A percentile compares a stretch with the other conserved stretches of the same genome.
Conservation (phyloP, 2,113 vertebrate species). For the Trinectes maculatus region DNA sequence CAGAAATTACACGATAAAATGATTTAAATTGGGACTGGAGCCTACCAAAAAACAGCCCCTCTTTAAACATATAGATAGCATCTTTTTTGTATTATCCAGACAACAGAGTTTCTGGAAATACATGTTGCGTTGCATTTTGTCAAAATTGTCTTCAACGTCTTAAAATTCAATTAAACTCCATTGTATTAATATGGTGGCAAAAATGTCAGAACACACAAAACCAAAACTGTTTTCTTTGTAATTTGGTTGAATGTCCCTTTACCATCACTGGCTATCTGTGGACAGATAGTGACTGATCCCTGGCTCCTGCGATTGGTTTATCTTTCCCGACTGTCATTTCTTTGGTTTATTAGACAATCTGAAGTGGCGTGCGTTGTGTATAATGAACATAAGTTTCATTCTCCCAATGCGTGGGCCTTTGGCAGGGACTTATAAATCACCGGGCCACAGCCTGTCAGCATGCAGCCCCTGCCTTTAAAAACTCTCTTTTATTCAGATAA, state of each 20-base stretch:
- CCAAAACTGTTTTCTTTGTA: too few species aligned
- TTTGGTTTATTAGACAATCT: constrained; percentile 68
- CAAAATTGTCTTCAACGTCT: too few species aligned
- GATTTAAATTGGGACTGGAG: too few species aligned
- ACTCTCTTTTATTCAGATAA: constrained; percentile 81
- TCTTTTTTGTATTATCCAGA: background rate
- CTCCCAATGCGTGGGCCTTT: constrained; percentile 48
- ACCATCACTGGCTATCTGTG: background rate
- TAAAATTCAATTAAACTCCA: background rate
- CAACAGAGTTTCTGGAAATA: background rate
- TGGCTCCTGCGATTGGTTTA: constrained; percentile 37
- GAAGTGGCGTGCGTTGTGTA: constrained; percentile 64
- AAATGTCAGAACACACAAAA: background rate
- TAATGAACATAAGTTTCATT: constrained; percentile 69
- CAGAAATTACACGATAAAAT: too few species aligned
- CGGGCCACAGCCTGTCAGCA: constrained; percentile 76
- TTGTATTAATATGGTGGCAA: background rate
- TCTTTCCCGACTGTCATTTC: constrained; percentile 55
- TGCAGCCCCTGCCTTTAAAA: constrained; percentile 74
- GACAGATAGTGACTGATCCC: constrained; percentile 55
- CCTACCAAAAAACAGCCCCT: too few species aligned
- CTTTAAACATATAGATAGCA: background rate
- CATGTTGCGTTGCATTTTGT: too few species aligned
- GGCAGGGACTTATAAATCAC: constrained; percentile 82
- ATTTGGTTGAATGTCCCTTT: constrained; percentile 15